Conservation (phyloP, 2,113 vertebrate genomes). For the Heterotilapia buettikoferi region DNA sequence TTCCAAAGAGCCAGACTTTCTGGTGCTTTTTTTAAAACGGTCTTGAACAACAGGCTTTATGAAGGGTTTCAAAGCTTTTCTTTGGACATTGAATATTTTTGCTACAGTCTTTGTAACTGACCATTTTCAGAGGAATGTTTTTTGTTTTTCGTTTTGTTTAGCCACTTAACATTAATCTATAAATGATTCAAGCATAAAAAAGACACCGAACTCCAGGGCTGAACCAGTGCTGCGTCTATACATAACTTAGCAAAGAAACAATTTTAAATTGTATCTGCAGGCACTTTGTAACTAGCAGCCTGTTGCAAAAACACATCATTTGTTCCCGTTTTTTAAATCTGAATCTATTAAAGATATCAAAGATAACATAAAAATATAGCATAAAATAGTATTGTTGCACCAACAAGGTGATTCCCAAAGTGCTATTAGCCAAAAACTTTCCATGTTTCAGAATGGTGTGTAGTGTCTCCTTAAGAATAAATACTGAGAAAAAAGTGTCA, state of each 20-base stretch:
- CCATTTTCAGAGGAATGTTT: neutral
- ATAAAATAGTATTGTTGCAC: neutral
- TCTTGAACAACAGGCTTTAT: neutral
- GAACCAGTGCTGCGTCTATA: neutral
- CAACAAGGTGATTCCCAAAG: neutral
- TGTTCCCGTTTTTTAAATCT: neutral
- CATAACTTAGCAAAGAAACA: neutral
- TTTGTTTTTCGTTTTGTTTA: neutral
- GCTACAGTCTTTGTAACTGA: neutral
- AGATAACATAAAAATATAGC: neutral
- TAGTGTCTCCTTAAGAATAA: neutral
- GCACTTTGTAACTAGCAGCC: neutral
- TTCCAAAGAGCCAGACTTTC: neutral
- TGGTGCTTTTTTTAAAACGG: fast-evolving
- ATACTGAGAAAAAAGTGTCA: neutral
- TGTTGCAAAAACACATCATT: neutral
- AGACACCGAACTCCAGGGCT: fast-evolving
- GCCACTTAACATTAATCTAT: neutral
- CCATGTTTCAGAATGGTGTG: neutral
- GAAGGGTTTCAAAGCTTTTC: neutral
- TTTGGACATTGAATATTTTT: fast-evolving
- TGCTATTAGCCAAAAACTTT: neutral
- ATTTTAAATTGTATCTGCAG: neutral
- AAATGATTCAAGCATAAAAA: neutral
- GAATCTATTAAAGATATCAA: neutral